phyloP scores from a whole-genome alignment of 2,113 vertebrate species.

The Eidolon helvum region DNA sequence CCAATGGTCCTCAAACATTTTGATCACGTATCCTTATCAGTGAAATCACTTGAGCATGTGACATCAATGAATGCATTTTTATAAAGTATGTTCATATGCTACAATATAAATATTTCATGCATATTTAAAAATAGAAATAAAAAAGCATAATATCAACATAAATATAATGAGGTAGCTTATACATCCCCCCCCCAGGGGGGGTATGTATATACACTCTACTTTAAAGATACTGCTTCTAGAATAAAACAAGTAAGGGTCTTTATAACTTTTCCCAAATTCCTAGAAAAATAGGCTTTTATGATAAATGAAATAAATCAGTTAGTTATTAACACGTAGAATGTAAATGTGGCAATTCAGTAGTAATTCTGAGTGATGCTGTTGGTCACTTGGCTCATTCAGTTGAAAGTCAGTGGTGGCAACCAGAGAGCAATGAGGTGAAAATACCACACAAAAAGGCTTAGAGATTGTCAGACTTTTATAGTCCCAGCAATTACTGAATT shows the following conservation, averaged over 20 bases:
- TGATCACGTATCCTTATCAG: background rate
- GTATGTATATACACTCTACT: fast-evolving
- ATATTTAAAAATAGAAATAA: background rate
- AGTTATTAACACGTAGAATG: background rate
- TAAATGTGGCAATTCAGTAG: background rate
- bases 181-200: no score
- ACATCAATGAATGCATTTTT: background rate
- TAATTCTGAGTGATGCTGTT: background rate
- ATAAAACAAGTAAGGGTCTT: background rate
- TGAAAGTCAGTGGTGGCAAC: background rate
- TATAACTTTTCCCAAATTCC: background rate
- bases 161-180: background rate
- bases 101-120: background rate
- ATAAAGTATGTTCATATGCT: background rate
- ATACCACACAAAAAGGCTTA: background rate
- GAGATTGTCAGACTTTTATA: background rate
- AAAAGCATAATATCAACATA: background rate
- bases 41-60: background rate
- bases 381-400: background rate
- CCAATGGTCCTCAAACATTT: background rate
- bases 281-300: background rate
- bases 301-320: background rate
- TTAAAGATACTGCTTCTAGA: background rate
- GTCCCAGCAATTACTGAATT: constrained; percentile 43
- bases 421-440: background rate